phyloP scores from a whole-genome alignment of 1,140 invertebrate genomes.

The Zaprionus ornatus region DNA sequence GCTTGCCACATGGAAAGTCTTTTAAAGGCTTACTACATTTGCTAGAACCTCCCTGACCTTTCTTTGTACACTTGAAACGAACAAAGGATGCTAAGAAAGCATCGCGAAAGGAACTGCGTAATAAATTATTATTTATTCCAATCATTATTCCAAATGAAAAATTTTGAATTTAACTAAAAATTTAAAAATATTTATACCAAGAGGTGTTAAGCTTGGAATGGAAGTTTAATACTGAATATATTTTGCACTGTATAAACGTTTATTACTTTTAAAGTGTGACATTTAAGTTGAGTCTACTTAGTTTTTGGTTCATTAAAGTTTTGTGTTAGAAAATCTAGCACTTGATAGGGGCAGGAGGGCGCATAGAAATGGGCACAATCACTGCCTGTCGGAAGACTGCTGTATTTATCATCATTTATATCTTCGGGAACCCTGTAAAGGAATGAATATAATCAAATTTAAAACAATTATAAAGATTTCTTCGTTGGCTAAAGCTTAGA shows the following conservation, averaged over 20 bases:
- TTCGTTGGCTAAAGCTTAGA: not conserved
- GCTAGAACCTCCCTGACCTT: too few species aligned
- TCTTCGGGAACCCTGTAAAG: conserved; percentile 50
- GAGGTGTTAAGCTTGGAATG: not conserved
- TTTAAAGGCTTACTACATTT: conserved; percentile 25
- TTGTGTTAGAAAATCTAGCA: conserved; percentile 54
- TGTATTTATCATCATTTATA: conserved; percentile 48
- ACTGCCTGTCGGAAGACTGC: conserved; percentile 18
- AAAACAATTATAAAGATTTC: too few species aligned
- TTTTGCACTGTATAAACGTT: not conserved
- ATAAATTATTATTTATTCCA: not conserved
- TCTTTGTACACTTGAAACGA: conserved; percentile 20
- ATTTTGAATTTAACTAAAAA: not conserved
- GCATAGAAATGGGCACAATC: conserved; percentile 52
- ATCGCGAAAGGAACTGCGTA: not conserved
- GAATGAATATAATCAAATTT: not conserved
- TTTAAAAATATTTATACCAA: not conserved
- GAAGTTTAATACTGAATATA: not conserved
- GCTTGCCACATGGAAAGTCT: conserved; percentile 48
- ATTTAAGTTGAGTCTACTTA: conserved; percentile 25
- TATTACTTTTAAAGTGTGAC: not conserved
- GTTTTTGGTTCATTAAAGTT: conserved; percentile 15
- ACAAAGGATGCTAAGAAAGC: not conserved
- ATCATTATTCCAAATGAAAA: conserved; percentile 20
- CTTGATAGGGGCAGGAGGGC: conserved; percentile 51